Evolutionary conservation across 2,797 vertebrate genomes (phyloP).

Genomic region (Hemibagrus guttatus): DNA sequence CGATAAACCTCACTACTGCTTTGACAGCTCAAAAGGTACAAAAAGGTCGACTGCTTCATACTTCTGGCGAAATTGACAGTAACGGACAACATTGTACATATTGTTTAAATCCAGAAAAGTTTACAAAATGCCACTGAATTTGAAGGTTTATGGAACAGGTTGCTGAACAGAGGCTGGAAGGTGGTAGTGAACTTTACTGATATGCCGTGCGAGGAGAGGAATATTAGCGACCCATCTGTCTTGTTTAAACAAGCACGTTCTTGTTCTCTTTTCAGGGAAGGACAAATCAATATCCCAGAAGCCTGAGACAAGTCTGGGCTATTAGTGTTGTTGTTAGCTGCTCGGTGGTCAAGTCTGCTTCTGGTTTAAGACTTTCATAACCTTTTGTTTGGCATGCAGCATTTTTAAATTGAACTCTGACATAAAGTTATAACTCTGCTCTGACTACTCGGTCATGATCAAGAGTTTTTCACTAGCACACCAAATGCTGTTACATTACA

Average conservation of each 20-base stretch:
- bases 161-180: neutral
- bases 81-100: neutral
- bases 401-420: neutral
- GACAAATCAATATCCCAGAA: neutral
- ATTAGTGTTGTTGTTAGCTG: neutral
- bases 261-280: neutral
- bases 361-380: too few species aligned
- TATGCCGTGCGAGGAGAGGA: neutral
- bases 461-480: neutral
- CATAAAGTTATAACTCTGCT: neutral
- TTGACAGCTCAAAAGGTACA: too few species aligned
- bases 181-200: neutral
- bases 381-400: neutral
- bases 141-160: neutral
- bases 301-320: neutral
- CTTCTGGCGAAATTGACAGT: neutral
- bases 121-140: neutral
- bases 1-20: too few species aligned
- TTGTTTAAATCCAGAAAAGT: neutral
- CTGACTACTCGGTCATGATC: neutral
- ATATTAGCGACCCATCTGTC: neutral
- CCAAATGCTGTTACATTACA: neutral
- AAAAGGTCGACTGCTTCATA: neutral
- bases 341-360: neutral
- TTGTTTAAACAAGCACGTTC: neutral